Percentiles rank a stretch among this genome's conserved stretches.
These are phyloP conservation scores for Thalpophila matura DNA, from an alignment of 2,888 invertebrate genomes.

Conservation along the genomic window DNA sequence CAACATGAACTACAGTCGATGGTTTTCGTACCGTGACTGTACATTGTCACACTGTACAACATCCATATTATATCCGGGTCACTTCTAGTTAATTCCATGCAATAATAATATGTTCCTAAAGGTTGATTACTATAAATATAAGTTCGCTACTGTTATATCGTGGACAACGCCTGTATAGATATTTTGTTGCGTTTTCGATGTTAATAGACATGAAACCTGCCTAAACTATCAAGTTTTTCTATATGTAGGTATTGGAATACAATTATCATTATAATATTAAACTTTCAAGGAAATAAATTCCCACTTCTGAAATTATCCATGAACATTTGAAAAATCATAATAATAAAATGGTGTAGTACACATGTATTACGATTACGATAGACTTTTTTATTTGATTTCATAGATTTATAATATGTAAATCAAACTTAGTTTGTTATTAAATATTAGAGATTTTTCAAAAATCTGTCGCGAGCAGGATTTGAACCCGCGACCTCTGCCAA, in stretches of 20 bases:
- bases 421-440: not conserved
- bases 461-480: no score
- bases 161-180: no score
- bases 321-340: not conserved
- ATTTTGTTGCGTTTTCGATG: conserved; percentile 5
- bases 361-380: not conserved
- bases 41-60: no score
- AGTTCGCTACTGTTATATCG: no score
- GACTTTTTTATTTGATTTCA: not conserved
- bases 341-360: not conserved
- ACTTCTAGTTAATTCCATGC: no score
- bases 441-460: no score
- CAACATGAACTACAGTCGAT: no score
- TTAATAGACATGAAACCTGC: not conserved
- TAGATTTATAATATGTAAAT: not conserved
- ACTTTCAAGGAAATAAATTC: not conserved
- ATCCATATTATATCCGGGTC: no score
- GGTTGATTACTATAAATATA: no score
- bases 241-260: not conserved
- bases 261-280: not conserved
- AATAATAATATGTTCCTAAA: no score
- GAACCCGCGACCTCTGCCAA: no score
- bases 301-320: not conserved
- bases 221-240: conserved; percentile 12
- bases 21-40: no score